Percentiles rank a stretch among this genome's conserved stretches.
Conservation (phyloP, 2,797 vertebrate genomes). For the Coregonus ussuriensis region DNA sequence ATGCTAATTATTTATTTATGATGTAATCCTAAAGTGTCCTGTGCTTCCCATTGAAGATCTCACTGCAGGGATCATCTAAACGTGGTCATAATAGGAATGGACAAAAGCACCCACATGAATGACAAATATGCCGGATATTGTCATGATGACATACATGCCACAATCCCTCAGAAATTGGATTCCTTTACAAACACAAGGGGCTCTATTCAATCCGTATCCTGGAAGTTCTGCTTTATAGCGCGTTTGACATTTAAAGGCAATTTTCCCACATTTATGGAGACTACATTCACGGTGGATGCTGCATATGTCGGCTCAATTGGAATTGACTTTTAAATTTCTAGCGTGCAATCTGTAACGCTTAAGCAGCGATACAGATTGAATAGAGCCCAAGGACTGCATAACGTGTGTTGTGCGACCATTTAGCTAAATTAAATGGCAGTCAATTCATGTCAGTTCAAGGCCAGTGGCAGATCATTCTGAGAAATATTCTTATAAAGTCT, state of each 20-base stretch:
- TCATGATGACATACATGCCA: no score
- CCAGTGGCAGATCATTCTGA: no score
- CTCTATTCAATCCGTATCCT: no score
- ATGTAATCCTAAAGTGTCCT: constrained; percentile 55
- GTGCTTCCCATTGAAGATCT: constrained; percentile 47
- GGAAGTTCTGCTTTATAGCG: not conserved
- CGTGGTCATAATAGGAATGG: constrained; percentile 45
- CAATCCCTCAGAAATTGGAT: constrained; percentile 17
- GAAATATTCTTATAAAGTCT: no score
- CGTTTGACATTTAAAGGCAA: not conserved
- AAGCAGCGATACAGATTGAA: constrained; percentile 13
- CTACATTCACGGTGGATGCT: constrained; percentile 12
- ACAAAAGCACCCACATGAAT: constrained; percentile 12
- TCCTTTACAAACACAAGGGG: constrained; percentile 24
- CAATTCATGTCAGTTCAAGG: constrained; percentile 3
- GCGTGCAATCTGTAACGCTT: no score
- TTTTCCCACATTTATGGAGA: not conserved
- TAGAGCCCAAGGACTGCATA: constrained; percentile 21
- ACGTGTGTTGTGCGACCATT: not conserved
- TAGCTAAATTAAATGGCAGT: not conserved
- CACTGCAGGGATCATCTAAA: not conserved
- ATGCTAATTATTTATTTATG: constrained; percentile 72
- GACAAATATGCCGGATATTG: not conserved
- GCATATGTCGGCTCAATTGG: no score
- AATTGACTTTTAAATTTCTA: no score